These are phyloP conservation scores for Eledone cirrhosa DNA, from an alignment of 2,888 invertebrate species.

Conservation along the genomic window DNA sequence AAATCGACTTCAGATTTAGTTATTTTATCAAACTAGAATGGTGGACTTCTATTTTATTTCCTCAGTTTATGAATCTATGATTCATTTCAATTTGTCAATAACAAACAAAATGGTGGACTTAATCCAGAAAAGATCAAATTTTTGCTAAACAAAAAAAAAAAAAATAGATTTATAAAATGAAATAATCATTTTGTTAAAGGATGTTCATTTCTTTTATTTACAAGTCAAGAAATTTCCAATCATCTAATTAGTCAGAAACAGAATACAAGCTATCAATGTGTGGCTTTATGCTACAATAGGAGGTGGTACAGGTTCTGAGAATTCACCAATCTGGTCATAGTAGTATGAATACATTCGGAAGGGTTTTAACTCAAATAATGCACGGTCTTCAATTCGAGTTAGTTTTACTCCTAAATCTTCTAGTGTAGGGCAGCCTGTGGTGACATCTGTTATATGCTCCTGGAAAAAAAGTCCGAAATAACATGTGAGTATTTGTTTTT, in stretches of 20 bases:
- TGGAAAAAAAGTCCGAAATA: conserved; percentile 65
- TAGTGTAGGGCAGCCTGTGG: conserved; percentile 75
- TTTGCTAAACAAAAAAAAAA: no score
- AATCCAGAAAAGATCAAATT: no score
- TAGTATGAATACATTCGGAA: conserved; percentile 78
- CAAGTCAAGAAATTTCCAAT: background rate
- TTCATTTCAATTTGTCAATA: no score
- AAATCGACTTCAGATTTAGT: background rate
- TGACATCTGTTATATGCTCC: conserved; percentile 81
- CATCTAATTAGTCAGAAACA: background rate
- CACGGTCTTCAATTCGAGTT: conserved; percentile 80
- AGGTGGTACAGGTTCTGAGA: conserved; percentile 69
- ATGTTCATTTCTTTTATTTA: background rate
- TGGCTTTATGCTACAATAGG: conserved; percentile 17
- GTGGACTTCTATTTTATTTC: background rate
- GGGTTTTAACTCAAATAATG: conserved; percentile 83
- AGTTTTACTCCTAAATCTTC: conserved; percentile 87
- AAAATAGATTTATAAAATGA: background rate
- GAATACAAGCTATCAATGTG: background rate
- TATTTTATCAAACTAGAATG: background rate
- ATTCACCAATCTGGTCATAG: conserved; percentile 80
- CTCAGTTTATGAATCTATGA: background rate
- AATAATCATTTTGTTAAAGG: background rate
- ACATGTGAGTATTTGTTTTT: no score
- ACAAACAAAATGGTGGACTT: no score